Base-by-base conservation (phyloP, 2,113 vertebrate species). In the Butastur rufipennis region DNA sequence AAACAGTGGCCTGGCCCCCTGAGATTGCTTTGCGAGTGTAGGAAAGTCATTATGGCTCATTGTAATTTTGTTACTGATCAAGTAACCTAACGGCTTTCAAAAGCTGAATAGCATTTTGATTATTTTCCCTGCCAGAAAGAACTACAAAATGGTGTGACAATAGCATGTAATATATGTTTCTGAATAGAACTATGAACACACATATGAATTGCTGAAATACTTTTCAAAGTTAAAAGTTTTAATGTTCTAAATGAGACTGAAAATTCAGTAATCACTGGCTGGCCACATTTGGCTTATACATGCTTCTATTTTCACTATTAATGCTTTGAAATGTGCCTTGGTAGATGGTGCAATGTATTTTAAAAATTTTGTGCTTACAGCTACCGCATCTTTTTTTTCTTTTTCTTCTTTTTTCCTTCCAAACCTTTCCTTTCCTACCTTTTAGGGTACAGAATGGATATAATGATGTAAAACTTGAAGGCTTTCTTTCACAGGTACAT, bases 341-440 rank as follows among this genome's bases (percentile, higher is more conserved):
- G 11, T 78, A 84, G 19, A 9, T 36, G 31, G 14, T 27, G 27
- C 13, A 40, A 34, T 25, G 13, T n/a, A 25, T 52, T 81, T 92
- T 59, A 3, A 75, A 72, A 58, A 59, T 14, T 11, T 31, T 80
- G 8, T 71, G 34, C 40, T 82, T 73, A 50, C 9, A 50, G n/a
- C 0, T 61, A 36, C 20, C 1, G 0, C 45, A 79, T 55, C 4
- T 4, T 13, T n/a, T 70, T 58, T 48, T 40, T 14, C 2, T 14
- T 3, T 52, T 52, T 52, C 0, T 31, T 53, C 52, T 53, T 53
- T 58, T 67, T 68, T 71, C 34, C 25, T 18, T 85, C 67, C 8
- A 21, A 43, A n/a, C 43, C 50, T 27, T 52, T 52, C 50, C 26
- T 52, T 52, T 52, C 50, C 9, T 52, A 52, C 26, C 26, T 93